These are phyloP conservation scores for Lanistes nyassanus DNA, from an alignment of 1,140 invertebrate species.

Conservation along the genomic window DNA sequence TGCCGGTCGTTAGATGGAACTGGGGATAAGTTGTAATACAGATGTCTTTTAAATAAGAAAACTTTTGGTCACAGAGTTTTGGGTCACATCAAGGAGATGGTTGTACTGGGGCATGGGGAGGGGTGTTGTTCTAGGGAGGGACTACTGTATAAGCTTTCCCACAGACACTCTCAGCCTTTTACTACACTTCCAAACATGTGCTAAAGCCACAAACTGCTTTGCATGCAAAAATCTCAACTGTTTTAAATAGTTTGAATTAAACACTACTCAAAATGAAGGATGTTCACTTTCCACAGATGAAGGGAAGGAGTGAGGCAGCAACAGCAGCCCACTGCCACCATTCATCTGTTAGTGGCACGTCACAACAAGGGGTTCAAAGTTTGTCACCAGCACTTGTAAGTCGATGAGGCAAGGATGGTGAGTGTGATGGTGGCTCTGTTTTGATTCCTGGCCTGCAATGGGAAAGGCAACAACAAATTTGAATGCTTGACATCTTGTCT, in stretches of 20 bases:
- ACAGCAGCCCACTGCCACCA: neutral
- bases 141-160: no score
- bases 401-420: conserved; percentile 11
- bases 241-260: conserved; percentile 1
- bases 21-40: no score
- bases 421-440: neutral
- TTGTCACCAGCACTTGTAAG: conserved; percentile 21
- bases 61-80: no score
- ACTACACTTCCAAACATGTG: no score
- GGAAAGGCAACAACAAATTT: neutral
- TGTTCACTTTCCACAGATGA: neutral
- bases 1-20: no score
- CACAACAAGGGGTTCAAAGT: conserved; percentile 9
- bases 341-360: neutral
- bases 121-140: neutral
- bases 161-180: no score
- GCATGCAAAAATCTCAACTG: no score
- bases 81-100: no score
- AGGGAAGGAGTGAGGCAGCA: neutral
- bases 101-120: no score
- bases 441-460: neutral
- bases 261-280: neutral
- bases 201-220: no score
- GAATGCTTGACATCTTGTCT: no score
- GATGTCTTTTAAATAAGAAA: no score